These are phyloP conservation scores for Morelia viridis DNA, from an alignment of 2,797 vertebrate species.

Conservation along the genomic window DNA sequence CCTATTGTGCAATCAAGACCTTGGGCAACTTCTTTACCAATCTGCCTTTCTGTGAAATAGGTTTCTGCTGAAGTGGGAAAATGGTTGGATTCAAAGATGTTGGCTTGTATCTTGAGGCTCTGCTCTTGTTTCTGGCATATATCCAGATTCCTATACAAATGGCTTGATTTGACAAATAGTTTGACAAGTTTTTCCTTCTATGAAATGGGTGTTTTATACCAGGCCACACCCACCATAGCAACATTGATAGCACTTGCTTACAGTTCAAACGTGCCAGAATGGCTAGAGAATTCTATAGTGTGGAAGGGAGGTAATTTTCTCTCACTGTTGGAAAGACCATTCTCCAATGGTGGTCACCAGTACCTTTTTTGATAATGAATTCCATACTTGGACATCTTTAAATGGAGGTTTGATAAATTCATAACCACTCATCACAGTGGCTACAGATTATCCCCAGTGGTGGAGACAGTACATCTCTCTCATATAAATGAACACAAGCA, in stretches of 20 bases:
- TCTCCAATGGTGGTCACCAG: background rate
- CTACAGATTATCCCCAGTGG: background rate
- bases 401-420: background rate
- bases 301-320: background rate
- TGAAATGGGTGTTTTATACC: background rate
- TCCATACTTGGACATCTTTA: background rate
- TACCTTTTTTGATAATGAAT: background rate
- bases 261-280: background rate
- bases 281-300: background rate
- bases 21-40: background rate
- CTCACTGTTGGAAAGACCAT: background rate
- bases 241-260: background rate
- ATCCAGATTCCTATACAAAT: background rate
- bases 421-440: background rate
- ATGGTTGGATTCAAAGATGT: background rate
- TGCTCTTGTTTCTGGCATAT: background rate
- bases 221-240: background rate
- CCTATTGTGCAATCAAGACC: background rate
- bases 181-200: background rate
- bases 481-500: background rate
- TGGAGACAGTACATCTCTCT: background rate
- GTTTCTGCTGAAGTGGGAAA: background rate
- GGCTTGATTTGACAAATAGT: background rate
- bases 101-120: background rate
- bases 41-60: background rate